Base-by-base conservation (phyloP, 2,888 invertebrate species). In the Drosophila demipolita region DNA sequence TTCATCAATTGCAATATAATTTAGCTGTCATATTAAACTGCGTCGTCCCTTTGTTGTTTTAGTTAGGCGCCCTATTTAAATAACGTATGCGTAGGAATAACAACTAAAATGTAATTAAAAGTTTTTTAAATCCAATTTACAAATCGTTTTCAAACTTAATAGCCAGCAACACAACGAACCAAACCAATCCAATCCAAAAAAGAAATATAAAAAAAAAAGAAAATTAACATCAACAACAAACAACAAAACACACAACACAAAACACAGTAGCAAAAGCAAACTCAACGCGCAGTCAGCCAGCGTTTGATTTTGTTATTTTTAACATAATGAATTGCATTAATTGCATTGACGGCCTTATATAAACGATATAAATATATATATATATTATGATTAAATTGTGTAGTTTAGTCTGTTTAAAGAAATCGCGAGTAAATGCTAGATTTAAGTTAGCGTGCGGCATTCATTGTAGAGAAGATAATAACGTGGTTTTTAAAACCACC, bases 261-360 rank as follows among this genome's bases (percentile, higher is more conserved):
- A n/a, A 38, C 33, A 50, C 49, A 42, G 66, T 65, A 65, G 40
- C n/a, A 73, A 69, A 67, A 66, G 33, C 62, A 78, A 75, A 74
- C 64, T 64, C 54, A 80, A 73, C 69, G 73, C 71, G 69, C 67
- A 87, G 84, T 85, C 78, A 88, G 79, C 82, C 62, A 68, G 77
- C 78, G 78, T 83, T 78, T 83, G 87, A 79, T 79, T 83, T 84
- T 87, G 82, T 81, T 75, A 80, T 68, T 81, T 73, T 73, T 75
- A 66, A 87, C 60, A 74, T 66, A 78, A 80, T 78, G 69, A 72
- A 80, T 81, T 86, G 84, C 88, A 87, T 77, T 74, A 82, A 82
- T 86, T 80, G 87, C 85, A 85, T 85, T 85, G 85, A 85, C 87
- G 85, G 85, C 85, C 85, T 86, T 86, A 86, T 86, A 80, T 87